Evolutionary conservation across 1,140 invertebrate species (phyloP).

Genomic region (Nasonia giraulti): DNA sequence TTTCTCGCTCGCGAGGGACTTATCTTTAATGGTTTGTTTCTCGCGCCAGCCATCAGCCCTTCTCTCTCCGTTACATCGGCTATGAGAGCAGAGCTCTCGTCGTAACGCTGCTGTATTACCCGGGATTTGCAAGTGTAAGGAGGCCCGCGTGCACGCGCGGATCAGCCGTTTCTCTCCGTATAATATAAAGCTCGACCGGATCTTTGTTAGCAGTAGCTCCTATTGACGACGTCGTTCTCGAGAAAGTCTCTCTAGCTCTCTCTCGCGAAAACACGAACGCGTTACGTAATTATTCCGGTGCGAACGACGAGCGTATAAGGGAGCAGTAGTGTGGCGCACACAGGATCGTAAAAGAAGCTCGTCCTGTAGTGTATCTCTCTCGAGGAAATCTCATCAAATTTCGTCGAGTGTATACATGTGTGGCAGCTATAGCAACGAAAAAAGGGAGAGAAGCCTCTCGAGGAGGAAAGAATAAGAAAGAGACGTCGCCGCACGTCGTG

Average conservation of each 20-base stretch:
- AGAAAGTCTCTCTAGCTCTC: neutral
- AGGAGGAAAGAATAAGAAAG: neutral
- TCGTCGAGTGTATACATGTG: neutral
- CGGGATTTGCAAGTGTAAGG: neutral
- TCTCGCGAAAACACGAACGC: too few relatives aligned
- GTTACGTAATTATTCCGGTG: neutral
- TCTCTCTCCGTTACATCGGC: neutral
- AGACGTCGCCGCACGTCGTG: neutral
- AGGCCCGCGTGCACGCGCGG: neutral
- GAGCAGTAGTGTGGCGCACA: too few relatives aligned
- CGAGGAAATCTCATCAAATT: neutral
- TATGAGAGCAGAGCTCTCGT: neutral
- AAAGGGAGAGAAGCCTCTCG: neutral
- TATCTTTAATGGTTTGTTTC: conserved; percentile 4
- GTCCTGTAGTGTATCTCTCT: too few relatives aligned
- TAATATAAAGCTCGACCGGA: neutral
- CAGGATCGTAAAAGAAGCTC: too few relatives aligned
- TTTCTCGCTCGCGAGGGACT: neutral
- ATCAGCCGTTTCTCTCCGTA: neutral
- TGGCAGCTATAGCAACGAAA: neutral
- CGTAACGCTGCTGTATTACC: neutral
- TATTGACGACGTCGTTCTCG: neutral
- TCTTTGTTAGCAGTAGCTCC: neutral
- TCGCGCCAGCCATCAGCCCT: neutral
- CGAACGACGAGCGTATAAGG: neutral